phyloP scores from a whole-genome alignment of 2,888 invertebrate species.

The Trissolcus japonicus region DNA sequence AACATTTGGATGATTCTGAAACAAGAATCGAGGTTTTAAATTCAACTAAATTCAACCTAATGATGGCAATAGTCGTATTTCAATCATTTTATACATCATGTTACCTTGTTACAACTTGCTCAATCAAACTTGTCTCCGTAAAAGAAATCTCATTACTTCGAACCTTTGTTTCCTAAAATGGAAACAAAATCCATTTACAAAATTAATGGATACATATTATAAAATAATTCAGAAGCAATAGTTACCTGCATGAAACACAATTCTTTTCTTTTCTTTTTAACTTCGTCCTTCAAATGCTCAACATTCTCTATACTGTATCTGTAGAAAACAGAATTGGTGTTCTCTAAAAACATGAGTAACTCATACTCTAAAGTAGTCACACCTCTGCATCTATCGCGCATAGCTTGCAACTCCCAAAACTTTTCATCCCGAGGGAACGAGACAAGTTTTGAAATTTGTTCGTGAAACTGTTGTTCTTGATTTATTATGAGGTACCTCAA shows the following conservation, averaged over 20 bases:
- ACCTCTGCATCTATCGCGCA: conserved; percentile 67
- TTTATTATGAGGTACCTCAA: conserved; percentile 75
- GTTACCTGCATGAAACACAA: conserved; percentile 23
- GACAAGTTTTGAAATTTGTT: conserved; percentile 77
- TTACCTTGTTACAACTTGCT: conserved; percentile 24
- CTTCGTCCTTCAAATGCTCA: conserved; percentile 25
- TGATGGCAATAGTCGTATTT: not conserved
- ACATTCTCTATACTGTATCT: conserved; percentile 20
- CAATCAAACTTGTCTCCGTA: conserved; percentile 10
- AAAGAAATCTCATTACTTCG: not conserved
- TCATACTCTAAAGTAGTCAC: conserved; percentile 23
- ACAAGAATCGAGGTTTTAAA: too few relatives aligned
- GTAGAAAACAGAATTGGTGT: conserved; percentile 21
- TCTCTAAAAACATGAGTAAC: conserved; percentile 28
- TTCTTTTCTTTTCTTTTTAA: conserved; percentile 17
- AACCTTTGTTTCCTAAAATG: not conserved
- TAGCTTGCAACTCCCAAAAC: conserved; percentile 69
- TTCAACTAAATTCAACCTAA: not conserved
- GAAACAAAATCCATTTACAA: not conserved
- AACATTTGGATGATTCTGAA: conserved; percentile 36
- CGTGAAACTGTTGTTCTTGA: conserved; percentile 25
- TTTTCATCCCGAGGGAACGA: conserved; percentile 78
- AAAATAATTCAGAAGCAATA: not conserved
- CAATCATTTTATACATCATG: not conserved
- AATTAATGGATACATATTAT: not conserved